phyloP scores from a whole-genome alignment of 2,797 vertebrate genomes.

The Rousettus madagascariensis region DNA sequence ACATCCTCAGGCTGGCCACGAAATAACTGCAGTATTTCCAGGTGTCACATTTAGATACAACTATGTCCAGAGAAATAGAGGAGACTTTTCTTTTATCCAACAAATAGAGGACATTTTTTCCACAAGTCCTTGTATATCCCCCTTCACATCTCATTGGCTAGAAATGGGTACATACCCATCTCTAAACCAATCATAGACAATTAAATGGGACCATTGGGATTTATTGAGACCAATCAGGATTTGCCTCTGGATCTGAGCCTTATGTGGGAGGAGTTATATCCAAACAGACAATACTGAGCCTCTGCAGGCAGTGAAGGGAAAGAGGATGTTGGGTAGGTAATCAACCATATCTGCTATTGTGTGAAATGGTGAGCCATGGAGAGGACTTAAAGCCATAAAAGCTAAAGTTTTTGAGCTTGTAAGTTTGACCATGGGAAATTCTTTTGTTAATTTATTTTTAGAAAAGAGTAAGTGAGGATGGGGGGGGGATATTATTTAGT shows the following conservation, averaged over 20 bases:
- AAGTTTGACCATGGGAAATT: not conserved
- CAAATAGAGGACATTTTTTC: not conserved
- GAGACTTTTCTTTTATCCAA: not conserved
- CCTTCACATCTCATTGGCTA: not conserved
- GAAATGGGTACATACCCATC: not conserved
- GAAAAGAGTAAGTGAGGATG: not conserved
- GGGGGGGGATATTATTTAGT: not conserved
- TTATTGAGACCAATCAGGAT: not conserved
- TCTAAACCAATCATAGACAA: not conserved
- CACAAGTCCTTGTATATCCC: not conserved
- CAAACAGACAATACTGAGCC: not conserved
- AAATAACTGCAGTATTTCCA: not conserved
- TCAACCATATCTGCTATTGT: not conserved
- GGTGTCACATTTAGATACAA: not conserved
- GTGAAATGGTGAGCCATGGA: not conserved
- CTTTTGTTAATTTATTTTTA: not conserved
- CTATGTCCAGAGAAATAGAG: not conserved
- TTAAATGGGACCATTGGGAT: not conserved
- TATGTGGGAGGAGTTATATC: not conserved
- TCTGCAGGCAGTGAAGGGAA: not conserved
- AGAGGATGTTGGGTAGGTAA: not conserved
- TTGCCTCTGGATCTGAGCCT: not conserved
- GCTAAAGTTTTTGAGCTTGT: not conserved
- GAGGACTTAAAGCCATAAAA: not conserved
- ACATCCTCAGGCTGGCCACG: not conserved